These are phyloP conservation scores for Sarcophaga rosellei DNA, from an alignment of 2,888 invertebrate genomes.

Conservation along the genomic window DNA sequence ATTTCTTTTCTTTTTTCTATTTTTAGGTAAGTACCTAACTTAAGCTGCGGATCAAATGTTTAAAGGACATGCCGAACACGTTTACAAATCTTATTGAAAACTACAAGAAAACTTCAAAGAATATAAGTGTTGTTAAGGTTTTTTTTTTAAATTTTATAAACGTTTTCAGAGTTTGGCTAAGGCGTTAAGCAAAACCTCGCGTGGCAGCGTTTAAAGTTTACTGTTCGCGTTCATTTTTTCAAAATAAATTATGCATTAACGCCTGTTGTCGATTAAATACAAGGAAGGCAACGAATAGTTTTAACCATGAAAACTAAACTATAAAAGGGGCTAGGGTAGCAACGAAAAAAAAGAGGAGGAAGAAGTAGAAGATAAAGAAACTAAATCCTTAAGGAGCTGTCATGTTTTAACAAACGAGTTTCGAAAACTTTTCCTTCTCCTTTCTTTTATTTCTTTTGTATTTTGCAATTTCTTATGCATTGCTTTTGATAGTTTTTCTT, in stretches of 20 bases:
- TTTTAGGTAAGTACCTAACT: slow-evolving; percentile 53
- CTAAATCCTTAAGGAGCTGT: slow-evolving; percentile 18
- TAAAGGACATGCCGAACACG: too few relatives aligned
- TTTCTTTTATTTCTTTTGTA: background rate
- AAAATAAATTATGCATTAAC: slow-evolving; percentile 17
- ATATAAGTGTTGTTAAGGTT: too few relatives aligned
- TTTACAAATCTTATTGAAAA: too few relatives aligned
- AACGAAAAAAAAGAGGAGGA: too few relatives aligned
- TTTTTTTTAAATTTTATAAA: too few relatives aligned
- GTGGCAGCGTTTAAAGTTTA: too few relatives aligned
- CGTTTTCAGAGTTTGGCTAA: too few relatives aligned
- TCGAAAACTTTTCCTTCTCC: background rate
- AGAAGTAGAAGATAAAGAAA: background rate
- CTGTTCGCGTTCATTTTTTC: too few relatives aligned
- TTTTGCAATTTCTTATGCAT: background rate
- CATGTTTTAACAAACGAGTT: slow-evolving; percentile 31
- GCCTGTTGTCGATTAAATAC: slow-evolving; percentile 17
- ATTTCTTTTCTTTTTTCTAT: slow-evolving; percentile 39
- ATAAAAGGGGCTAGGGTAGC: too few relatives aligned
- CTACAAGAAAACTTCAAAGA: too few relatives aligned
- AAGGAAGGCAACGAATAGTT: slow-evolving; percentile 1
- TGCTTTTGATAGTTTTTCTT: background rate
- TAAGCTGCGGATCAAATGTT: background rate
- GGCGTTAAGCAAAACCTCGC: too few relatives aligned
- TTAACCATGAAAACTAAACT: slow-evolving; percentile 1